Evolutionary conservation across 2,888 invertebrate species (phyloP), one percentile per base, ranked within the genome.

Genomic region (Chaetoderma sp.): DNA sequence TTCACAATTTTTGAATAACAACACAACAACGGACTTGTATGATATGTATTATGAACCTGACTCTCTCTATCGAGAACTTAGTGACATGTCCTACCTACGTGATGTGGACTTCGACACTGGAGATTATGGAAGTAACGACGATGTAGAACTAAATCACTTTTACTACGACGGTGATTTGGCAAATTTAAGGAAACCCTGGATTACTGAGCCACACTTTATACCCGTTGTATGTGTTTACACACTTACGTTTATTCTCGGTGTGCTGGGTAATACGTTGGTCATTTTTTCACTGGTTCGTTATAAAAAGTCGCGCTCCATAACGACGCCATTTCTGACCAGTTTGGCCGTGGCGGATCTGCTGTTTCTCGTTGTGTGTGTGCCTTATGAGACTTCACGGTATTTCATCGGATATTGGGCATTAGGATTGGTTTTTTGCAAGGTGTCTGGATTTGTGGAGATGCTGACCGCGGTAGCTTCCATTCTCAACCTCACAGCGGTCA

Each of bases 401-500:
- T 86, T 87, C 71, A 65, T 73, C 3, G 70, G 79, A 18, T 76
- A 79, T 60, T 87, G 86, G 85, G 83, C 84, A 52, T 79, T 79
- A 10, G 80, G 79, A 13, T 83, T 80, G 27, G 76, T 80, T 16
- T 75, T 87, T 33, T 88, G 88, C 75, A 87, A 86, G 72, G 59
- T 85, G 60, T 82, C 87, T 3, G 79, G 80, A 21, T 88, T 83
- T 71, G 82, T 82, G 4, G 85, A 87, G 66, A 80, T 86, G 39
- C 75, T 88, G 27, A 85, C 87, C 0, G 87, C 86, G 5, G 78
- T 83, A 6, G 85, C 86, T 0, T 87, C 88, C 8, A 86, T 88
- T 3, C 82, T 88, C 42, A 88, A 88, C 67, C 78, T 88, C 8
- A 79, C 85, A 32, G 87, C 88, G 2, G 87, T 88, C 64, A 88